Evolutionary conservation across 2,888 invertebrate species (phyloP), one percentile per base, ranked within the genome.

Genomic region (Athalia circularis): DNA sequence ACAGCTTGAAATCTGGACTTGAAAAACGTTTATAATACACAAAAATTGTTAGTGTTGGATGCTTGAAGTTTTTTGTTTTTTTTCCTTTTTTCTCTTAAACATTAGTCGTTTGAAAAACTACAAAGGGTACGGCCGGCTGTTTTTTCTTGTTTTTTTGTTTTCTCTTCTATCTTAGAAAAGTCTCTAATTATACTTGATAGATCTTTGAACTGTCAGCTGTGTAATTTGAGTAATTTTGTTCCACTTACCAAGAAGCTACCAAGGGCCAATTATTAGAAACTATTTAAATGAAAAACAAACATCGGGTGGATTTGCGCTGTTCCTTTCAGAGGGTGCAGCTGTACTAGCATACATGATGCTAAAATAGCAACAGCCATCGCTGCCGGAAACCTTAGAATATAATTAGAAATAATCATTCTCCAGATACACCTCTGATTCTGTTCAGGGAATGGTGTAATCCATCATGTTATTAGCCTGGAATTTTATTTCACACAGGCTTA

Each of bases 331-430:
- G 59, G 59, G 45, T 59, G 72, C 72, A 72, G 72, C 72, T 59
- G 72, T 59, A 47, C 72, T 47, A 59, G 72, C 47, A 72, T 59
- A 3, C 57, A 72, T 15, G 72, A 47, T 59, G 72, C 72, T 8
- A 59, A 72, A 72, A 72, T 72, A 72, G 72, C 45, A 59, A 72
- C 72, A 59, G 52, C 72, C 59, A 59, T 72, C 59, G 45, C 15
- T 9, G 45, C 72, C 72, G 72, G 57, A 59, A 72, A 59, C 47
- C 72, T 72, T 62, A n/a, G 43, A 59, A 75, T 64, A 75, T 75
- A 75, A 75, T 62, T 75, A 75, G 75, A 62, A 52, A 62, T 75
- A 75, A 75, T 64, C 52, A 43, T 62, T 72, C 29, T 47, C 57
- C 52, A 72, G 52, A 43, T 57, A 59, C 52, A 67, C 67, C 48